Base-by-base conservation (phyloP, 1,140 invertebrate species). In the Eriosoma lanigerum region DNA sequence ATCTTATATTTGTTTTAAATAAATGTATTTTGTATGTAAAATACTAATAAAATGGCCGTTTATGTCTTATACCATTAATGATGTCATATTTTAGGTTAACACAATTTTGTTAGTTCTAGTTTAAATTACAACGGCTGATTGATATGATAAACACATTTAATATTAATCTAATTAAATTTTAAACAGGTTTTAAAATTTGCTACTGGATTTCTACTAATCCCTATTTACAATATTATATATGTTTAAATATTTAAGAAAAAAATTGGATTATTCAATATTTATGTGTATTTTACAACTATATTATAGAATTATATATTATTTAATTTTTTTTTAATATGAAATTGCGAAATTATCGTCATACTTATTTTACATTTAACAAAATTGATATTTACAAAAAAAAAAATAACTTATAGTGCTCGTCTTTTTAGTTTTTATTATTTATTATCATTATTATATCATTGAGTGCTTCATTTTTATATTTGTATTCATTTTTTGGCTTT, bases 381-480 rank as follows among this genome's bases (percentile, higher is more conserved):
- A 32, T 54, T 29, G 19, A 75, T 75, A 32, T 4, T 32, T 24
- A 76, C 56, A 78, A 44, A 48, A 78, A 21, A 54, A 78, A 68
- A 68, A 68, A 60, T 58, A 56, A 58, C 32, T 58, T 62, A 78
- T 78, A 62, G 24, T 60, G 32, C 75, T 78, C 56, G 38, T 78
- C 56, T 76, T 70, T 46, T 76, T 78, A 78, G 75, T 78, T 62
- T 72, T 60, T 46, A 60, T 76, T 44, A 54, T 73, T 64, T 24
- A 48, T 73, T 73, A 44, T 75, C 32, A 75, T 75, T 21, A 76
- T 76, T 58, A 44, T 62, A 60, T 76, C 26, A 24, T 76, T 46
- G 73, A 76, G 73, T 78, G 75, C 44, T 78, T 48, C 56, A 78
- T 60, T 78, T 58, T 76, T 60, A 29, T 75, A 75, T 19, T 75